phyloP scores from a whole-genome alignment of 1,140 invertebrate species.

The Pentalonia nigronervosa region DNA sequence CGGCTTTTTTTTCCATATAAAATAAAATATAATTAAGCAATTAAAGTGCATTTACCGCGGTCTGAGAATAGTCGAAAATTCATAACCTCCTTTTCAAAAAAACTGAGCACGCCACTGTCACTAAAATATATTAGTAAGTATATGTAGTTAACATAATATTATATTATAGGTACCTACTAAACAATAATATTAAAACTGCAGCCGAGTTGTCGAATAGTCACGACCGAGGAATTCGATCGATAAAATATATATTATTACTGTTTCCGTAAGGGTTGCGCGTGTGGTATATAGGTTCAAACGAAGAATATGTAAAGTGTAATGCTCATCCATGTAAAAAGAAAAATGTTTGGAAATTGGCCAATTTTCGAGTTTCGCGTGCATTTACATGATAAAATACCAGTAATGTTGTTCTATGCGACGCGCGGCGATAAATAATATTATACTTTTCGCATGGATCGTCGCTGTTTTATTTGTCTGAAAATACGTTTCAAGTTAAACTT shows the following conservation, averaged over 20 bases:
- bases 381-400: constrained; percentile 17
- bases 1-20: no score
- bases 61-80: no score
- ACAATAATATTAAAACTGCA: not conserved
- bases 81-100: no score
- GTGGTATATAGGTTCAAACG: not conserved
- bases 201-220: not conserved
- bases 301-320: constrained; percentile 8
- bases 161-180: not conserved
- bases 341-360: constrained; percentile 4
- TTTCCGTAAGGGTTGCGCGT: not conserved
- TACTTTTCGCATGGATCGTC: not conserved
- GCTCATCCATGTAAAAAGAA: not conserved
- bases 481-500: not conserved
- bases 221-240: not conserved
- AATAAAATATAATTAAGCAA: no score
- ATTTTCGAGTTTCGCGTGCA: not conserved
- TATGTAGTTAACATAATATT: no score
- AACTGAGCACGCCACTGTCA: no score
- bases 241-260: constrained; percentile 2
- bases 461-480: not conserved
- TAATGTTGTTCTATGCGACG: not conserved
- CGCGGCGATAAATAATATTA: not conserved
- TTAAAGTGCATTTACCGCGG: no score
- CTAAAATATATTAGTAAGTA: no score